Base-by-base conservation (phyloP, 2,113 vertebrate genomes). In the Montifringilla adamsi region DNA sequence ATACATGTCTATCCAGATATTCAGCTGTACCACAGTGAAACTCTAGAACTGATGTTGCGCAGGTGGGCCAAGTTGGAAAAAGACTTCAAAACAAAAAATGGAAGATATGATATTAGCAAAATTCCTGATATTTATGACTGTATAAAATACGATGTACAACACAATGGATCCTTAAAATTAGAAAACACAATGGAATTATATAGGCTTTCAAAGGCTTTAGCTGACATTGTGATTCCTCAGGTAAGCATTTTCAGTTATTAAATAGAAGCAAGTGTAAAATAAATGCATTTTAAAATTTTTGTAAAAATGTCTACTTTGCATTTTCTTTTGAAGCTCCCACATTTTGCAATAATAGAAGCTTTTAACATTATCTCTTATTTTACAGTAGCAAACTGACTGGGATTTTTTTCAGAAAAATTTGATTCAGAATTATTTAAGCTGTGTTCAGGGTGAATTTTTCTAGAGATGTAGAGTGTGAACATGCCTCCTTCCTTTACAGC, bases 71-170 rank as follows among this genome's bases (percentile, higher is more conserved):
- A 99, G 87, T 93, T 99, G 93, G 98, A 99, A 95, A 99, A 99
- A 92, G 99, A 99, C 94, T 99, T 99, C 84, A 99, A 99, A 97
- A 99, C 98, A 95, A 99, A 99, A 96, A 99, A 99, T 81, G 98
- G 98, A 92, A 98, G 98, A 97, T 99, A 99, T 0, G 98, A 99
- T 94, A 99, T 99, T 92, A 99, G 99, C 96, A 99, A 99, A 98
- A 99, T 99, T 73, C 98, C 99, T 70, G 99, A 99, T 92, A 99
- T 99, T 92, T 99, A 99, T 15, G 99, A 99, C 92, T 99, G 99
- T 96, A 99, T 99, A 96, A 99, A 99, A 95, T 99, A 99, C 3
- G 99, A 99, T 4, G 98, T 99, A 66, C 99, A 99, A 74, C 99
- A 99, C 96, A 99, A 99, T 37, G 97, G 98, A 89, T 98, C 98